Evolutionary conservation across 2,888 invertebrate species (phyloP).

Genomic region (Sinopyrophorus schimmeli): DNA sequence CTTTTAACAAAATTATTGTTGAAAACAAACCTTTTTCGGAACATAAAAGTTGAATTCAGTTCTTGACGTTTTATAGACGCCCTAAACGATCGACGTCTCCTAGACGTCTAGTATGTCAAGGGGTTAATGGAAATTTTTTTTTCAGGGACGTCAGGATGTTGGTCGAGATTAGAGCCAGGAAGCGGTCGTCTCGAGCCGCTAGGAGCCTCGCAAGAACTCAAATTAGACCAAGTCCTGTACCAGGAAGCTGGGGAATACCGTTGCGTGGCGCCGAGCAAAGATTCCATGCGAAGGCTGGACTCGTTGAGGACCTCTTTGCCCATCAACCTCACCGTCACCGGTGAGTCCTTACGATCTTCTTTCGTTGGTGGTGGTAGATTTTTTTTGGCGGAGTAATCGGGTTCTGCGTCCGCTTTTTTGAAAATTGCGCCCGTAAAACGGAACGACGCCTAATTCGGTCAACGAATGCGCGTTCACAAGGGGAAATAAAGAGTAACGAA

Average conservation of each 20-base stretch:
- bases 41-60: no score
- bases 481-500: constrained; percentile 9
- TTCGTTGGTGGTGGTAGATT: no score
- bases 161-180: constrained; percentile 62
- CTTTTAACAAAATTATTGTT: no score
- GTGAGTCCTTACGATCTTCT: constrained; percentile 54
- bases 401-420: neutral
- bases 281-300: constrained; percentile 59
- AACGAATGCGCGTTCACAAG: constrained; percentile 3
- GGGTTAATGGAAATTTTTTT: no score
- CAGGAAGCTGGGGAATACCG: constrained; percentile 78
- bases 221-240: constrained; percentile 71
- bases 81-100: no score
- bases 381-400: neutral
- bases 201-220: constrained; percentile 64
- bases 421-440: neutral
- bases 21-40: no score
- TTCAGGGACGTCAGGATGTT: constrained; percentile 64
- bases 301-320: constrained; percentile 57
- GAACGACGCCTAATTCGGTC: neutral
- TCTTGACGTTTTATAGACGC: no score
- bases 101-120: no score
- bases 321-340: constrained; percentile 60
- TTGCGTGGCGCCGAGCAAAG: constrained; percentile 66
- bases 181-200: constrained; percentile 60